A percentile compares a stretch with the other conserved stretches of the same genome.
These are phyloP conservation scores for Drosophila bifasciata DNA, from an alignment of 1,140 invertebrate species.

Conservation along the genomic window DNA sequence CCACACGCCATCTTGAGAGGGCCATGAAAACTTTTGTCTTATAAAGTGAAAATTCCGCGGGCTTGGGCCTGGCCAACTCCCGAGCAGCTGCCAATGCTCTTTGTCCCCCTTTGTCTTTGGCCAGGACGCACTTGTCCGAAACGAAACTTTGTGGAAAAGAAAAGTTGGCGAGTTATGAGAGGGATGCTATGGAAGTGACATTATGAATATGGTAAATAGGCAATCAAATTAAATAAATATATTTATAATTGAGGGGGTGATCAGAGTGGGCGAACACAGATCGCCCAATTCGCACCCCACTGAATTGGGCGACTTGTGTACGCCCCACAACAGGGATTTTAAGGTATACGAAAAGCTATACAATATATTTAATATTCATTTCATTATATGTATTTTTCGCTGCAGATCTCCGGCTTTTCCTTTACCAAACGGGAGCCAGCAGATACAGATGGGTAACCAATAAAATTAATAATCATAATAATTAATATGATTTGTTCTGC, in stretches of 20 bases:
- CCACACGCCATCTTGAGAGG: conserved; percentile 76
- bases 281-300: no score
- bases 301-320: background rate
- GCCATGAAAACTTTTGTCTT: conserved; percentile 74
- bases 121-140: conserved; percentile 20
- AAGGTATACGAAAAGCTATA: background rate
- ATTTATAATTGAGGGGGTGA: conserved; percentile 40
- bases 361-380: no score
- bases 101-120: no score
- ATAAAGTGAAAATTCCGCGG: conserved; percentile 69
- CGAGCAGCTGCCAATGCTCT: conserved; percentile 59
- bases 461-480: conserved; percentile 59
- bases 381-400: no score
- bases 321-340: conserved; percentile 10
- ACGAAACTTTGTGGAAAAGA: conserved; percentile 26
- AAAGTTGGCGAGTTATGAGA: conserved; percentile 49
- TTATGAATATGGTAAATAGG: conserved; percentile 52
- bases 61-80: conserved; percentile 20
- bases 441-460: conserved; percentile 61
- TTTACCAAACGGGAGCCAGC: conserved; percentile 1
- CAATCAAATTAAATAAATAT: conserved; percentile 52
- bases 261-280: conserved; percentile 7
- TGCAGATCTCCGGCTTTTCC: background rate
- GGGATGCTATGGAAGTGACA: conserved; percentile 38
- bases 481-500: conserved; percentile 73